A percentile compares a stretch with the other conserved stretches of the same genome.
These are phyloP conservation scores for Drosophila ochracea DNA, from an alignment of 2,888 invertebrate species.

Conservation along the genomic window DNA sequence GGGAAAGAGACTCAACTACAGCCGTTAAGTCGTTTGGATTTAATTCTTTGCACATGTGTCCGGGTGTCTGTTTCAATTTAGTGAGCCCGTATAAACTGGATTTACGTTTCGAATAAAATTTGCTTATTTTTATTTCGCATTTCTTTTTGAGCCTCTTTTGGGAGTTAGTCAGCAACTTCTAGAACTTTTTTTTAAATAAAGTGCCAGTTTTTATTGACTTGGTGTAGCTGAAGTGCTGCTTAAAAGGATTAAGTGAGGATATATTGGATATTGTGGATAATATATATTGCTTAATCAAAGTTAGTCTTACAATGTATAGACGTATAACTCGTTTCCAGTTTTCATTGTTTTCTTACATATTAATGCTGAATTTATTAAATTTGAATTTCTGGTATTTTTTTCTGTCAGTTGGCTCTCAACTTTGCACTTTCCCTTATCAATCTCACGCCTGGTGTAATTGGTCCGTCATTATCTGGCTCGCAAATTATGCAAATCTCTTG, in stretches of 20 bases:
- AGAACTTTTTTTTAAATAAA: neutral
- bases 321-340: neutral
- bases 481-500: constrained; percentile 55
- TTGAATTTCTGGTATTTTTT: neutral
- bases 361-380: neutral
- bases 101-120: constrained; percentile 13
- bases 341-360: neutral
- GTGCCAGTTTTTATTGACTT: neutral
- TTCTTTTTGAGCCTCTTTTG: neutral
- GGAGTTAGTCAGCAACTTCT: neutral
- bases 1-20: neutral
- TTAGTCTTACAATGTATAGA: neutral
- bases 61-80: constrained; percentile 20
- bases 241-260: neutral
- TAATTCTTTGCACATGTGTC: constrained; percentile 38
- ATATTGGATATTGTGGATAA: neutral
- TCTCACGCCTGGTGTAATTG: constrained; percentile 43
- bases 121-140: neutral
- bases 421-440: constrained; percentile 17
- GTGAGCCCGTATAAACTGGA: constrained; percentile 8
- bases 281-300: neutral
- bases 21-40: constrained; percentile 33
- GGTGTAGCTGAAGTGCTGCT: neutral
- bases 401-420: neutral
- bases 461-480: constrained; percentile 36